These are phyloP conservation scores for Panagrolaimus sp. DNA, from an alignment of 1,140 invertebrate species.

Conservation along the genomic window DNA sequence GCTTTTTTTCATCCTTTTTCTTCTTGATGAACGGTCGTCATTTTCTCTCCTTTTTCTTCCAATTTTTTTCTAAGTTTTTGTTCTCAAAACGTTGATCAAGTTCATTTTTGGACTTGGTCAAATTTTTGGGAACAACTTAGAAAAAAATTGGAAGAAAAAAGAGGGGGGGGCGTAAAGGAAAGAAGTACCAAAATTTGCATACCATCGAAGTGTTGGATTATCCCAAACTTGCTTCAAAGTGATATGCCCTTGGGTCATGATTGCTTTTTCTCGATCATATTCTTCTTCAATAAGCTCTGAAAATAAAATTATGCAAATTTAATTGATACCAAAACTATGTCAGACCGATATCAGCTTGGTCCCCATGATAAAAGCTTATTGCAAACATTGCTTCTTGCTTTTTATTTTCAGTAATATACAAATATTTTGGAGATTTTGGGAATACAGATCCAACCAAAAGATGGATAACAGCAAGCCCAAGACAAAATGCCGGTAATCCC, in stretches of 20 bases:
- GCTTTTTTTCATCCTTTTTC: no score
- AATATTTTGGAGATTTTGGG: slow-evolving; percentile 14
- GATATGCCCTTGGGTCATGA: neutral
- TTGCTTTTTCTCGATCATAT: neutral
- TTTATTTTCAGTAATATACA: neutral
- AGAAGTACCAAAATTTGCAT: neutral
- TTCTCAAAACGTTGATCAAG: no score
- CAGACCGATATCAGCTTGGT: slow-evolving; percentile 1
- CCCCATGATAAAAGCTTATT: slow-evolving; percentile 12
- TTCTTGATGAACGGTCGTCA: no score
- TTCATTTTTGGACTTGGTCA: no score
- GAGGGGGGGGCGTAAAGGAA: neutral
- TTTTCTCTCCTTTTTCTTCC: no score
- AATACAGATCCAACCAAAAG: neutral
- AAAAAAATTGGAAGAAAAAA: neutral
- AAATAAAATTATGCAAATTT: neutral
- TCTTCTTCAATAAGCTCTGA: neutral
- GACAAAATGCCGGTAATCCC: neutral
- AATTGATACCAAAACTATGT: neutral
- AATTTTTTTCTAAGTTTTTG: no score
- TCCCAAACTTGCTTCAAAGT: neutral
- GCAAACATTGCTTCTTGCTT: neutral
- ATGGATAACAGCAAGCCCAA: neutral
- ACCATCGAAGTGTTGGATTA: neutral
- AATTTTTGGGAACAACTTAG: no score